Evolutionary conservation across 2,797 vertebrate species (phyloP).

Genomic region (Phrynocephalus guinanensis): DNA sequence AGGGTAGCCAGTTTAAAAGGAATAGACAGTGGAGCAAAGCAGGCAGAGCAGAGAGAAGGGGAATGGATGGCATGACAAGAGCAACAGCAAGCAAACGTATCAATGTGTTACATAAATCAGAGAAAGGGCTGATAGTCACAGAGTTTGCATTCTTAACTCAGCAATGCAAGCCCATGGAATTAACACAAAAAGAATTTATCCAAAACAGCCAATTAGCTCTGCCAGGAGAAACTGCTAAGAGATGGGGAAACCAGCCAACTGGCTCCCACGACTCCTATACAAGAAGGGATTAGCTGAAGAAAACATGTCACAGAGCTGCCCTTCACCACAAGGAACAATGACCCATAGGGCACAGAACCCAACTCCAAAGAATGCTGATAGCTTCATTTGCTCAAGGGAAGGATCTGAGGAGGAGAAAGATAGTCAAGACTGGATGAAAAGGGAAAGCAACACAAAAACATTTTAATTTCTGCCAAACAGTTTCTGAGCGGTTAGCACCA

Average conservation of each 20-base stretch:
- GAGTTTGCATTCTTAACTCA: not conserved
- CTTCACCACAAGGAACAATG: not conserved
- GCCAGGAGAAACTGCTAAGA: conserved; percentile 9
- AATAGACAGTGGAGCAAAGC: not conserved
- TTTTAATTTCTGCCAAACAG: not conserved
- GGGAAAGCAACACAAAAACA: not conserved
- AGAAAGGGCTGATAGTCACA: not conserved
- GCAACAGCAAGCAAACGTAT: not conserved
- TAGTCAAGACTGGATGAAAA: not conserved
- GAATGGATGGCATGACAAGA: not conserved
- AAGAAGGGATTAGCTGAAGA: conserved; percentile 14
- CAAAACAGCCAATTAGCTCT: not conserved
- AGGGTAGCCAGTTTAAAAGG: not conserved
- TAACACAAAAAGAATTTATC: not conserved
- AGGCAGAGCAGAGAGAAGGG: too few species aligned
- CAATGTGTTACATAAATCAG: not conserved
- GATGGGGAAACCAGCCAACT: conserved; percentile 3
- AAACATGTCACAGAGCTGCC: conserved; percentile 9
- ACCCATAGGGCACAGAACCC: not conserved
- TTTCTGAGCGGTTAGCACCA: too few species aligned
- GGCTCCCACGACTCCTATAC: not conserved
- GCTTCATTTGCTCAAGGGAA: not conserved
- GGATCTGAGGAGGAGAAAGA: not conserved
- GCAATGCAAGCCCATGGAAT: not conserved
- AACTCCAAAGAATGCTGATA: not conserved